A percentile compares a stretch with the other conserved stretches of the same genome.
Conservation (phyloP, 2,888 invertebrate species). For the Prionchulus punctatus region DNA sequence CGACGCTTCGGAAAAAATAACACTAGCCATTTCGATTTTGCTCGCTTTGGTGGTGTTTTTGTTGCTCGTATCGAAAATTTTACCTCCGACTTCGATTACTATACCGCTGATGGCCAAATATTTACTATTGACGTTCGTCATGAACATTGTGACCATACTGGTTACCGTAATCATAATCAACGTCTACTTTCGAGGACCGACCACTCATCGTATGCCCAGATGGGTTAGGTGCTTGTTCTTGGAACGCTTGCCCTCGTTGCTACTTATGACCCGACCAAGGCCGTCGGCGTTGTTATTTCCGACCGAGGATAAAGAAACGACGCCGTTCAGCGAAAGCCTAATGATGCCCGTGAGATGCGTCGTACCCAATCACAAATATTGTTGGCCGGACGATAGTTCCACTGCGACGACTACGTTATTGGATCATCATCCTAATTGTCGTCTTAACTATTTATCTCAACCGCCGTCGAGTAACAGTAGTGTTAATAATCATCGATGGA, state of each 20-base stretch:
- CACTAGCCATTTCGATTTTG: slow-evolving; percentile 80
- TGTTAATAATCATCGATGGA: too few species aligned
- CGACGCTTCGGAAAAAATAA: slow-evolving; percentile 86
- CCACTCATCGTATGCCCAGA: slow-evolving; percentile 95
- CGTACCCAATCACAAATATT: too few species aligned
- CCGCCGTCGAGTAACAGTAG: too few species aligned
- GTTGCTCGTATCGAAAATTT: slow-evolving; percentile 90
- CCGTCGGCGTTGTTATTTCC: too few species aligned
- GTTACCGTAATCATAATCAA: slow-evolving; percentile 96
- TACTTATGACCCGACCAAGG: slow-evolving; percentile 37
- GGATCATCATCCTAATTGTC: too few species aligned
- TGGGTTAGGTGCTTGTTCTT: slow-evolving; percentile 90
- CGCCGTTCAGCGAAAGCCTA: too few species aligned
- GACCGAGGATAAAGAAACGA: too few species aligned
- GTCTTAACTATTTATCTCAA: too few species aligned
- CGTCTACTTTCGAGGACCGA: slow-evolving; percentile 90
- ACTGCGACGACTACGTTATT: too few species aligned
- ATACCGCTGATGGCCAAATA: slow-evolving; percentile 97
- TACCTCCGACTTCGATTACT: slow-evolving; percentile 93
- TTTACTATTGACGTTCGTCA: slow-evolving; percentile 93
- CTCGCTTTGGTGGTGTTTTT: slow-evolving; percentile 98
- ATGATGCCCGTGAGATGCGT: too few species aligned
- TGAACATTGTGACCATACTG: slow-evolving; percentile 98
- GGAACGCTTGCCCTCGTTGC: slow-evolving; percentile 69
- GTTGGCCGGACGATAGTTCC: too few species aligned